phyloP scores from a whole-genome alignment of 1,140 invertebrate genomes.

The Halictus rubicundus region DNA sequence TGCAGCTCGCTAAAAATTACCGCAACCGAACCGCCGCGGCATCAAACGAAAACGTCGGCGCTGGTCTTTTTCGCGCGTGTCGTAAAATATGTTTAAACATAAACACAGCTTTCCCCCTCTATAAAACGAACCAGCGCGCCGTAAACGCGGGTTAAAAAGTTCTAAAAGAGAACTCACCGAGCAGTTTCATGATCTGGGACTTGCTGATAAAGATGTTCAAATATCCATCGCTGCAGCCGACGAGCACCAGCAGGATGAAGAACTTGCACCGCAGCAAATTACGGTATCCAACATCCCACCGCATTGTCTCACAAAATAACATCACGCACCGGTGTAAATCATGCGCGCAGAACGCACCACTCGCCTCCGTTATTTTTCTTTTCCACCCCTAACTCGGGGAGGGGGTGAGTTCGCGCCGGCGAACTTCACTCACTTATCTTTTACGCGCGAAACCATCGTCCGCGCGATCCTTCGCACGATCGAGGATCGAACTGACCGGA shows the following conservation, averaged over 20 bases:
- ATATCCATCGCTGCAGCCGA: slow-evolving; percentile 81
- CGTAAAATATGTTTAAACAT: no score
- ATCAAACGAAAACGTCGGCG: no score
- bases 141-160: slow-evolving; percentile 1
- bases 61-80: no score
- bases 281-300: slow-evolving; percentile 70
- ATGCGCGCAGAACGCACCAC: slow-evolving; percentile 29
- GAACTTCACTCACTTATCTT: background rate
- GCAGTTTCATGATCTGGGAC: slow-evolving; percentile 87
- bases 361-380: no score
- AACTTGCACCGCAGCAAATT: slow-evolving; percentile 70
- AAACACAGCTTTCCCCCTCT: no score
- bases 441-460: slow-evolving; percentile 20
- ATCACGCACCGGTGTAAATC: slow-evolving; percentile 35
- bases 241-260: slow-evolving; percentile 68
- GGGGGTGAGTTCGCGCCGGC: slow-evolving; percentile 1
- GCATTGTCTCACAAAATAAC: slow-evolving; percentile 75
- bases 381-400: background rate
- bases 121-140: background rate
- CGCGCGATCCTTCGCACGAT: background rate
- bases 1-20: no score
- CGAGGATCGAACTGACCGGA: no score
- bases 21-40: no score
- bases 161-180: slow-evolving; percentile 84
- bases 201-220: slow-evolving; percentile 89